A percentile compares a stretch with the other conserved stretches of the same genome.
Evolutionary conservation across 2,888 invertebrate species (phyloP).

Genomic region (Coleophora flavipennella): DNA sequence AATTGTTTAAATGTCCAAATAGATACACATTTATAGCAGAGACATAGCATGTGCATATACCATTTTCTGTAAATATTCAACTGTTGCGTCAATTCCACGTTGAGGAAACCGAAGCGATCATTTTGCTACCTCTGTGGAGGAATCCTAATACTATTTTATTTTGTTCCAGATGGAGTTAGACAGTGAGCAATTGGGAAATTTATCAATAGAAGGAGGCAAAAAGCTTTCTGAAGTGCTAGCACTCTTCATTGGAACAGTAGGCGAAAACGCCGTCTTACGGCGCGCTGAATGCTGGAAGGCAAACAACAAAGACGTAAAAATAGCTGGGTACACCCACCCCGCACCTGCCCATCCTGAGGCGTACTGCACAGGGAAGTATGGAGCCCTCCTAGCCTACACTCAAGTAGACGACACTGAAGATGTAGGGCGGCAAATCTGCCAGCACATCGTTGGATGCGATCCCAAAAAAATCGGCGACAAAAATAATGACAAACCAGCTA

Average conservation of each 20-base stretch:
- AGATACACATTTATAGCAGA: too few relatives aligned
- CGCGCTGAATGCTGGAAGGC: constrained; percentile 85
- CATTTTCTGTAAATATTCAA: too few relatives aligned
- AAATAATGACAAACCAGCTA: constrained; percentile 73
- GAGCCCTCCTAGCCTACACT: constrained; percentile 83
- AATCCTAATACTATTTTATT: background rate
- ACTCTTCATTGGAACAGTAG: constrained; percentile 87
- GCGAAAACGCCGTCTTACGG: constrained; percentile 89
- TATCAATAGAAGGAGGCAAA: constrained; percentile 77
- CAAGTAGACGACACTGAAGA: constrained; percentile 48
- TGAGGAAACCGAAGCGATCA: too few relatives aligned
- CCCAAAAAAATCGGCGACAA: constrained; percentile 82
- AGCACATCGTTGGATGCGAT: constrained; percentile 93
- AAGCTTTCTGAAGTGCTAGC: constrained; percentile 86
- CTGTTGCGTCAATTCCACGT: too few relatives aligned
- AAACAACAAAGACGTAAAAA: constrained; percentile 49
- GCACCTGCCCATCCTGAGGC: constrained; percentile 62
- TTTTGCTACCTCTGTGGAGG: too few relatives aligned
- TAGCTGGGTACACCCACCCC: constrained; percentile 88
- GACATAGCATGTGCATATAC: too few relatives aligned
- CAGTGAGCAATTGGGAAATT: constrained; percentile 76
- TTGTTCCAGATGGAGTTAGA: constrained; percentile 73
- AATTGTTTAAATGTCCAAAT: too few relatives aligned
- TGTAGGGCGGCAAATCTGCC: constrained; percentile 85
- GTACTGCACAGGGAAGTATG: constrained; percentile 85